Evolutionary conservation across 2,113 vertebrate genomes (phyloP), one percentile per base, ranked within the genome.

Genomic region (Hippocampus abdominalis): DNA sequence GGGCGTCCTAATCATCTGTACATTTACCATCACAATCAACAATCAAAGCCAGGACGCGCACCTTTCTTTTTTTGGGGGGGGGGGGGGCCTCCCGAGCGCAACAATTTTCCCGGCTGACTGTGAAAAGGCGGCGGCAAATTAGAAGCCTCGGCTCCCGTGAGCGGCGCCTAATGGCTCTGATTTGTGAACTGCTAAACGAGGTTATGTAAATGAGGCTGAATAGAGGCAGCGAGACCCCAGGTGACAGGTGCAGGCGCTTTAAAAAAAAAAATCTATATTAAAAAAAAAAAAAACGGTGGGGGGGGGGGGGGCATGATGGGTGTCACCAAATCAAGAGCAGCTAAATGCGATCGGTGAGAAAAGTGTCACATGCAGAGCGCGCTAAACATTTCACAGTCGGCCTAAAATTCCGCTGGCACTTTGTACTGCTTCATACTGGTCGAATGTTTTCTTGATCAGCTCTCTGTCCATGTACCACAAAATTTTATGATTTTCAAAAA

Each of bases 131-230:
- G 96, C 94, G 95, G 95, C 96, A 99, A 99, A 99, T 99, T 98
- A 98, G 95, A 98, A 98, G 94, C 95, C 95, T 98, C 93, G 95
- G 95, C 96, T 97, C 95, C 95, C 96, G 96, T 97, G 96, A 96
- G 96, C 92, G 89, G 94, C 94, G 95, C 95, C 95, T 98, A 98
- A 99, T 99, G 97, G 95, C 96, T 95, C 96, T 98, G 96, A 99
- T 99, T 99, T 98, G 97, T 99, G 96, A 99, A 98, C 97, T 95
- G 96, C 97, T 98, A 99, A 99, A 99, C 97, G 96, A 98, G 97
- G 97, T 99, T 99, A 99, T 99, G 97, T 98, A 99, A 99, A 99
- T 95, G 96, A 97, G 97, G 95, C 95, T 95, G 94, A 95, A 95
- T 95, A 95, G 94, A 95, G 89, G 86, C 94, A 94, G 94, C 94